A percentile compares a stretch with the other conserved stretches of the same genome.
Conservation (phyloP, 2,797 vertebrate genomes). For the Pseudochirops cupreus region DNA sequence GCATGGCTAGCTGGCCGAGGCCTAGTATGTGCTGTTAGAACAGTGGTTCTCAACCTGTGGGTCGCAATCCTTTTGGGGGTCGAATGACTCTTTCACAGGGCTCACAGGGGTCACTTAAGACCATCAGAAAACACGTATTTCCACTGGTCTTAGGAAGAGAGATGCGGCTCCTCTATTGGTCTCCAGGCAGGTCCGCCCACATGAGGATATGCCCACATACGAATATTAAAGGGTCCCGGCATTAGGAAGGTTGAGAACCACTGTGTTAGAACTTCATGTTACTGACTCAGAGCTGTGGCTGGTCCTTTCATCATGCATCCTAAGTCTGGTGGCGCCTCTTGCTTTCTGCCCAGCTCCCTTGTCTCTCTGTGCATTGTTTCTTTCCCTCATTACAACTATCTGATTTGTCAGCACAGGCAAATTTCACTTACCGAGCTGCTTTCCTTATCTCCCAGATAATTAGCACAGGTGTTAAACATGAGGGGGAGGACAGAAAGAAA, state of each 20-base stretch:
- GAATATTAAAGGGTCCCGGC: too few relatives aligned
- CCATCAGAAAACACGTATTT: too few relatives aligned
- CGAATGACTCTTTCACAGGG: too few relatives aligned
- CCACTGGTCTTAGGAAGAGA: too few relatives aligned
- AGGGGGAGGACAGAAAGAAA: slow-evolving; percentile 41
- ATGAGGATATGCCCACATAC: too few relatives aligned
- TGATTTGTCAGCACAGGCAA: slow-evolving; percentile 63
- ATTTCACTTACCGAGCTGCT: slow-evolving; percentile 46
- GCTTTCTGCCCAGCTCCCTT: slow-evolving; percentile 12
- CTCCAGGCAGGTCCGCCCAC: too few relatives aligned
- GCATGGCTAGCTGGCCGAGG: background rate
- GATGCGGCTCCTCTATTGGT: too few relatives aligned
- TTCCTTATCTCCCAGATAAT: slow-evolving; percentile 52
- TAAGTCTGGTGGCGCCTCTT: slow-evolving; percentile 58
- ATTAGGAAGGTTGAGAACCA: too few relatives aligned
- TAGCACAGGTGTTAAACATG: slow-evolving; percentile 66
- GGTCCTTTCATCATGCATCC: slow-evolving; percentile 66
- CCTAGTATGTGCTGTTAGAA: background rate
- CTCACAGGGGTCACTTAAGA: too few relatives aligned
- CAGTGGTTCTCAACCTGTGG: too few relatives aligned
- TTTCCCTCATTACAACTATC: slow-evolving; percentile 15
- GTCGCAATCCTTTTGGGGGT: too few relatives aligned
- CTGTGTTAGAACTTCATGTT: slow-evolving; percentile 29
- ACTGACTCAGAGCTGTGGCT: slow-evolving; percentile 43
- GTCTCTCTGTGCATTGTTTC: slow-evolving; percentile 31